These are phyloP conservation scores for Anthopleura xanthogrammica DNA, from an alignment of 92 coral and sea anemone species.

Conservation along the genomic window DNA sequence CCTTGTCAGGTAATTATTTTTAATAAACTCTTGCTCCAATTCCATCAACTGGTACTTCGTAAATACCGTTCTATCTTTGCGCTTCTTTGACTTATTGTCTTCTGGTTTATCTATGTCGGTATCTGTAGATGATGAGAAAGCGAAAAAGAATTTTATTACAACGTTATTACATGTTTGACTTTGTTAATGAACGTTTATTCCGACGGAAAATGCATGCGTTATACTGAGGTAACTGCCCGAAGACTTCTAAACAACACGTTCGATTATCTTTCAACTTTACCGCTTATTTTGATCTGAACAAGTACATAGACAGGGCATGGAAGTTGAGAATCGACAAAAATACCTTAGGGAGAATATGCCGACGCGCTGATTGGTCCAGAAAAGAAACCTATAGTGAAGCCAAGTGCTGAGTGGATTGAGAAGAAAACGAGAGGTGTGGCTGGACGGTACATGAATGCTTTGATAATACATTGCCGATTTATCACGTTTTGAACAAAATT, in stretches of 20 bases:
- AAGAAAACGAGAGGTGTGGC: background rate
- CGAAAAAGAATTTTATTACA: background rate
- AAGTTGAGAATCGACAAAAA: background rate
- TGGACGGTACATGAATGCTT: background rate
- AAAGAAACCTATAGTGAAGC: background rate
- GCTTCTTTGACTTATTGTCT: conserved; percentile 44
- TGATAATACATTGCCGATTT: background rate
- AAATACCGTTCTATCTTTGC: conserved; percentile 84
- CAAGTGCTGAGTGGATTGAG: background rate
- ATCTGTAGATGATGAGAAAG: conserved; percentile 27
- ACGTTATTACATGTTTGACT: background rate
- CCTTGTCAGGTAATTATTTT: conserved; percentile 79
- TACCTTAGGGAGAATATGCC: background rate
- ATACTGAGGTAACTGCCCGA: background rate
- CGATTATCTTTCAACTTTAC: background rate
- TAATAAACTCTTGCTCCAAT: conserved; percentile 66
- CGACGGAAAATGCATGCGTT: background rate
- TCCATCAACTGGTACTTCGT: conserved; percentile 80
- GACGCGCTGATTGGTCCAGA: background rate
- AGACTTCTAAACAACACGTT: background rate
- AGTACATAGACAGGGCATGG: background rate
- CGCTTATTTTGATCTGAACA: conserved; percentile 7
- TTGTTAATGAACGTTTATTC: background rate
- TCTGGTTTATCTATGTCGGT: conserved; percentile 47
- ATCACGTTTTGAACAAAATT: background rate